Percentiles rank a stretch among this genome's conserved stretches.
Evolutionary conservation across 2,113 vertebrate genomes (phyloP).

Genomic region (Donacobius atricapilla): DNA sequence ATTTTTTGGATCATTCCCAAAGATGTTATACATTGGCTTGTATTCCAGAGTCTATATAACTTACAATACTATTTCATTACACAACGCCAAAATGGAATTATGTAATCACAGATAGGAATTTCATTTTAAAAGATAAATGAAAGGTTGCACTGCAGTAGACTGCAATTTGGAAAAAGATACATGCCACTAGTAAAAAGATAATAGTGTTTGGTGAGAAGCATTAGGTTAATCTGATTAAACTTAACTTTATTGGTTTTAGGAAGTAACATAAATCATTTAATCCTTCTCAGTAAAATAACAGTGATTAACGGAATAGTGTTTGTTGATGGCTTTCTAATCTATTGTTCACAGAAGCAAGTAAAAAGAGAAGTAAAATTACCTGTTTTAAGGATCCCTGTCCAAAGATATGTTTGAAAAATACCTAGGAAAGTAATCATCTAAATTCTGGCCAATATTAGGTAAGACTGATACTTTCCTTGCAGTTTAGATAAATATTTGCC

Average conservation of each 20-base stretch:
- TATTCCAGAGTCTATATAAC: neutral
- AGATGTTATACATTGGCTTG: neutral
- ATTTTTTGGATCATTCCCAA: neutral
- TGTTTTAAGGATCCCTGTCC: neutral
- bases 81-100: neutral
- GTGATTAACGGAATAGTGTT: neutral
- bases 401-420: neutral
- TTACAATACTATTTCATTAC: neutral
- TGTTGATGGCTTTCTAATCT: neutral
- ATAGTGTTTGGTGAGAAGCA: neutral
- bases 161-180: neutral
- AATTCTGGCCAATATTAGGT: neutral
- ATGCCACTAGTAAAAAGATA: neutral
- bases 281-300: neutral
- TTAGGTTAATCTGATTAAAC: neutral
- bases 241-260: neutral
- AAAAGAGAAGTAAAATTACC: neutral
- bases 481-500: conserved; percentile 28
- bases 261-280: neutral
- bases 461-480: neutral
- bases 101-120: neutral
- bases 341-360: neutral
- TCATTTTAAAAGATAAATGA: neutral
- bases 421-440: neutral
- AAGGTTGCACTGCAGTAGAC: neutral